A percentile compares a stretch with the other conserved stretches of the same genome.
Conservation (phyloP, 1,140 invertebrate species). For the Drosophila azteca region DNA sequence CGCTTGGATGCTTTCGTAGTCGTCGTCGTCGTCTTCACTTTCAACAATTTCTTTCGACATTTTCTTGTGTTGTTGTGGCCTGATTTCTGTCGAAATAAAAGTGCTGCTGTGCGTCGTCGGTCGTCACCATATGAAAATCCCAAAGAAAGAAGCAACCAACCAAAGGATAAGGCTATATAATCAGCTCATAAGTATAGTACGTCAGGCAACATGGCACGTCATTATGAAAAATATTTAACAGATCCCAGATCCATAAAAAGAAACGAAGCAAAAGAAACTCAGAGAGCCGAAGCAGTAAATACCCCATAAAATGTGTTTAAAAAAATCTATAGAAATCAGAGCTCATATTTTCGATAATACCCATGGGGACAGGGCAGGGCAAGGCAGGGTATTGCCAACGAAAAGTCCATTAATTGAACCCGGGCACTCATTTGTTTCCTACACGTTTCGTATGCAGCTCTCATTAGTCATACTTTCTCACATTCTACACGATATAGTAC, state of each 20-base stretch:
- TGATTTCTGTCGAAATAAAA: conserved; percentile 39
- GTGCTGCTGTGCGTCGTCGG: conserved; percentile 20
- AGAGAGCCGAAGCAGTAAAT: no score
- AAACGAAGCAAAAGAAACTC: no score
- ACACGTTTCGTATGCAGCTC: conserved; percentile 29
- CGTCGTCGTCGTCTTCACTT: conserved; percentile 36
- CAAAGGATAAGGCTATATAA: conserved; percentile 3
- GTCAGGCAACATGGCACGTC: conserved; percentile 1
- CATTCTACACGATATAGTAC: conserved; percentile 20
- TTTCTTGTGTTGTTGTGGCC: conserved; percentile 51
- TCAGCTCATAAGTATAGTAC: conserved; percentile 6
- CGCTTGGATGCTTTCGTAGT: conserved; percentile 26
- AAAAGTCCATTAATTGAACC: conserved; percentile 11
- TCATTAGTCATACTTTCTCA: conserved; percentile 58
- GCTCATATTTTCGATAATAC: no score
- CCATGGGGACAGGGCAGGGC: no score
- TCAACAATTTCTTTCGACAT: conserved; percentile 52
- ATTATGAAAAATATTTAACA: conserved; percentile 3
- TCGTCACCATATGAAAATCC: conserved; percentile 9
- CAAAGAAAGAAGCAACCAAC: conserved; percentile 5
- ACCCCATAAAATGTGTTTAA: no score
- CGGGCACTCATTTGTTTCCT: neutral
- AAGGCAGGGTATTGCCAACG: neutral
- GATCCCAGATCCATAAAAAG: no score
- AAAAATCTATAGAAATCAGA: neutral